Evolutionary conservation across 2,797 vertebrate genomes (phyloP), one percentile per base, ranked within the genome.

Genomic region (Benthosema pterotum): DNA sequence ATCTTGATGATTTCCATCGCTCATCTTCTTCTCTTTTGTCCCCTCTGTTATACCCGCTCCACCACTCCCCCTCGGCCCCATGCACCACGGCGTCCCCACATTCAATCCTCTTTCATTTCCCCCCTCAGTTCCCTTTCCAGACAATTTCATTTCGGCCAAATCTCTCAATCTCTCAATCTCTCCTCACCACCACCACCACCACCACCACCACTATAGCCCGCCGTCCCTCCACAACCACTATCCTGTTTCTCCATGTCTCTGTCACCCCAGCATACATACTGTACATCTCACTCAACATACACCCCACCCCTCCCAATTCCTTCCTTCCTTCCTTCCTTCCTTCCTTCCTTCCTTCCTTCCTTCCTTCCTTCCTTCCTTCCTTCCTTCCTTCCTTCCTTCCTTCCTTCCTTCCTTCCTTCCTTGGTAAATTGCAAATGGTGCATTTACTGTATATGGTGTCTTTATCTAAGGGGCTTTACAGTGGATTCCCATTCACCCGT

Each of bases 71-170:
- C 3, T 50, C 45, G 1, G 3, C 32, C 72, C 64, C 78, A n/a
- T n/a, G n/a, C n/a, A n/a, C n/a, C 60, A 70, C 71, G 67, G 60
- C 83, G 86, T 79, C 79, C 82, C 83, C 83, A n/a, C n/a, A 84
- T 87, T 87, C 87, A 85, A 78, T 79, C 82, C 83, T 79, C 86
- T 85, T 88, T 83, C 82, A 84, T 88, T 80, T 83, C 75, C 79
- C 79, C 69, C 79, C 69, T 80, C 77, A 65, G 67, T 87, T 87
- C 81, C 74, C 69, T 78, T 82, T 84, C 83, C 76, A 83, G 78
- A 77, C 75, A 77, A 83, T 87, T 85, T 87, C 83, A 84, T 88
- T 86, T 78, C 79, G 69, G 48, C 69, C 74, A 82, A 67, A 83
- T 88, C 83, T 79, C 80, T 86, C 83, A 67, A 83, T 88, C 83